phyloP scores from a whole-genome alignment of 2,888 invertebrate species.

The Phoronis australis region DNA sequence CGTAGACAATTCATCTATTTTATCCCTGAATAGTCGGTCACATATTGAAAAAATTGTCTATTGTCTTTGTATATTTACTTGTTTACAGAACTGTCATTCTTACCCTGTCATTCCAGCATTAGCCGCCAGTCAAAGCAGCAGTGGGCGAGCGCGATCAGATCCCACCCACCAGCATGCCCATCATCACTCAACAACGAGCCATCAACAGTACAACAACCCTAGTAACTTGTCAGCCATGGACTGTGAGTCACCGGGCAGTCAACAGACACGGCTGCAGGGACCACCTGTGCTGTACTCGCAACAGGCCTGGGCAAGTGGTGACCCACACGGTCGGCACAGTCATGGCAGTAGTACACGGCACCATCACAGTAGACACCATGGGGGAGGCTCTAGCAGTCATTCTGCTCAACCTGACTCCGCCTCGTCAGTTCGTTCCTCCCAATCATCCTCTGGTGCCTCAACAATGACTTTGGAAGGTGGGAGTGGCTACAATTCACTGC shows the following conservation, averaged over 20 bases:
- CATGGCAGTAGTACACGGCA: background rate
- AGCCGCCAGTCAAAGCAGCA: too few species aligned
- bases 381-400: background rate
- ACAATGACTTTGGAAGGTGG: background rate
- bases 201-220: slow-evolving; percentile 14
- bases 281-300: slow-evolving; percentile 11
- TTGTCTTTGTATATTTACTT: background rate
- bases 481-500: slow-evolving; percentile 15
- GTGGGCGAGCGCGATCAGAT: slow-evolving; percentile 45
- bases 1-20: too few species aligned
- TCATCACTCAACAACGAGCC: slow-evolving; percentile 33
- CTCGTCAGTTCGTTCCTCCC: background rate
- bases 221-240: slow-evolving; percentile 62
- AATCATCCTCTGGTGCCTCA: background rate
- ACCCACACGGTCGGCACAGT: background rate
- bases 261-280: slow-evolving; percentile 7
- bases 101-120: too few species aligned
- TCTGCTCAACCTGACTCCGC: background rate
- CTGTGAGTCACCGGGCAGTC: slow-evolving; percentile 58
- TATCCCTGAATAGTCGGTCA: too few species aligned
- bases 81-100: slow-evolving; percentile 31
- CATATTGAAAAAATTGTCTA: too few species aligned
- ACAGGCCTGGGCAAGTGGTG: slow-evolving; percentile 1
- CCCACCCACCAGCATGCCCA: slow-evolving; percentile 52
- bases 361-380: background rate